Base-by-base conservation (phyloP, 2,888 invertebrate species). In the Pristionchus mayeri region DNA sequence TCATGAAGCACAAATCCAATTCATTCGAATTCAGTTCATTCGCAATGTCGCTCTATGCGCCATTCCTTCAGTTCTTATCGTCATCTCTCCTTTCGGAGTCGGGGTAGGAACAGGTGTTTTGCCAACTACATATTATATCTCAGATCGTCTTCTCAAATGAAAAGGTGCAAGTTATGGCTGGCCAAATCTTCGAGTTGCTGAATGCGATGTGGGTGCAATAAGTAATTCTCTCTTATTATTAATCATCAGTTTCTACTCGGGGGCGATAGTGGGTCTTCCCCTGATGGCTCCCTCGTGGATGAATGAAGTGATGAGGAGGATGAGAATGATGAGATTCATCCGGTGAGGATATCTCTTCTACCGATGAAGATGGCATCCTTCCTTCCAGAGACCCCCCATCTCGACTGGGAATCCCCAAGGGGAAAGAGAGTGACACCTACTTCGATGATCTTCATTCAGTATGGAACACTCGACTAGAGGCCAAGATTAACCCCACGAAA, bases 401-500 rank as follows among this genome's bases (percentile, higher is more conserved):
- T 0, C 24, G 24, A 78, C 18, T 78, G 16, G 76, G 21, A 30
- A 24, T 24, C 7, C 0, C n/a, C 18, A 76, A 27, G 34, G 48
- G 27, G 50, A 78, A 50, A 11, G 76, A 78, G 34, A 78, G 30
- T 30, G 76, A 78, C 18, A 78, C 76, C 21, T 78, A 78, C 18
- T 78, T 78, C 50, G 76, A 78, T 50, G 76, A 78, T 78, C 76
- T 78, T 18, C 76, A 78, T 30, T 40, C 30, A 27, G 21, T 78
- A 9, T 78, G 76, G 76, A 50, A 78, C 50, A 50, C 50, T 9
- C 18, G 34, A 78, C 30, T 78, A 44, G 71, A 71, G n/a, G 71
- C 71, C 3, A 71, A 71, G 24, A 71, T 71, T 27, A 71, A 71
- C 3, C 21, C 71, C 3, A 40, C 21, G 13, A 37, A 40, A 11